A percentile compares a stretch with the other conserved stretches of the same genome.
These are phyloP conservation scores for Standfussiana lucernea DNA, from an alignment of 2,888 invertebrate genomes.

Conservation along the genomic window DNA sequence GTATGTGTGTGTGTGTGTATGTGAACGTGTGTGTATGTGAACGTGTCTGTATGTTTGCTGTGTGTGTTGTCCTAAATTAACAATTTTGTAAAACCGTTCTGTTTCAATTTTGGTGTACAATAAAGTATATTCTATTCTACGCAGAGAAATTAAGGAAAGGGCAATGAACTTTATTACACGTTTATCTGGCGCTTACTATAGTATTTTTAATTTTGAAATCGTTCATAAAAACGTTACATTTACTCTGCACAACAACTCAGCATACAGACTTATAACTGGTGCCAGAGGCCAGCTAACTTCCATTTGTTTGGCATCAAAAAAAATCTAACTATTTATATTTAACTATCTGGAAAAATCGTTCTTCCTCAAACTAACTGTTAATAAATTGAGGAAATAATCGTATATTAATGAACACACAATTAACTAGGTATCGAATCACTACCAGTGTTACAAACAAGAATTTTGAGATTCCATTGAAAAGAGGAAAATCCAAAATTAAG, in stretches of 20 bases:
- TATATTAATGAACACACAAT: background rate
- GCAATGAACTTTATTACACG: too few relatives aligned
- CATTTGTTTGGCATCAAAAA: background rate
- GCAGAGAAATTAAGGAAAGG: too few relatives aligned
- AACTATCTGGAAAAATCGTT: background rate
- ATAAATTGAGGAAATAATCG: background rate
- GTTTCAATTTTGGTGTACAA: too few relatives aligned
- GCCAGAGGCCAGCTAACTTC: background rate
- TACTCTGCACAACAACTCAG: too few relatives aligned
- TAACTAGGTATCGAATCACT: background rate
- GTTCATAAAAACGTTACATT: background rate
- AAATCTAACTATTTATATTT: background rate
- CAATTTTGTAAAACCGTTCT: too few relatives aligned
- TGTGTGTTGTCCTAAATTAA: too few relatives aligned
- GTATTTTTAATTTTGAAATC: background rate
- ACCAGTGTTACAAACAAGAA: background rate
- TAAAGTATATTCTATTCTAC: too few relatives aligned
- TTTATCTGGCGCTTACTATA: too few relatives aligned
- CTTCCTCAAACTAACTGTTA: background rate
- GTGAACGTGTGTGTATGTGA: too few relatives aligned
- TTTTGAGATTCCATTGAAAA: background rate
- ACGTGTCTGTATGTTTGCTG: too few relatives aligned
- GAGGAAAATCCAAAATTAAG: background rate
- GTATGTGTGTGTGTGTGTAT: too few relatives aligned
- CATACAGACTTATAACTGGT: background rate